Evolutionary conservation across 2,113 vertebrate genomes (phyloP).

Genomic region (Alligator sinensis): DNA sequence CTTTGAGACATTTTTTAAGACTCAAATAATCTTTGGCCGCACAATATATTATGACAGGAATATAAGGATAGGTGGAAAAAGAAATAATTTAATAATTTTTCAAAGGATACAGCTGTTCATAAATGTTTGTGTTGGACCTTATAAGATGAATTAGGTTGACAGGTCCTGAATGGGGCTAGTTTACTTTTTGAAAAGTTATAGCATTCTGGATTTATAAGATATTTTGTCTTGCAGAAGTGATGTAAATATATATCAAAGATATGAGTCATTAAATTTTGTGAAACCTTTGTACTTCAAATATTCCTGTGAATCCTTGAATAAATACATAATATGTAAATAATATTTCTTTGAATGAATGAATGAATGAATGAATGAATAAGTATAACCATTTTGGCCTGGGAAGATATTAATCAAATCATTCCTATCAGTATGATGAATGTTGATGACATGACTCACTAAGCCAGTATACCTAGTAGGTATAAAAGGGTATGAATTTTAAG

Average conservation of each 20-base stretch:
- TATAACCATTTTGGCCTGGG: too few relatives aligned
- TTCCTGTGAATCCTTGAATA: not conserved
- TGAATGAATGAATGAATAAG: too few relatives aligned
- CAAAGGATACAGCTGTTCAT: slow-evolving; percentile 22
- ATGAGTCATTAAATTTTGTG: slow-evolving; percentile 51
- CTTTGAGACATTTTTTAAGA: slow-evolving; percentile 59
- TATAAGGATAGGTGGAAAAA: not conserved
- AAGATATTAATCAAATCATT: too few relatives aligned
- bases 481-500: not conserved
- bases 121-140: slow-evolving; percentile 61
- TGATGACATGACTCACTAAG: too few relatives aligned
- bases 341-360: too few relatives aligned
- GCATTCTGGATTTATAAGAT: slow-evolving; percentile 18
- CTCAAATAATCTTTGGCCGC: slow-evolving; percentile 37
- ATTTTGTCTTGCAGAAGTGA: slow-evolving; percentile 49
- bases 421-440: too few relatives aligned
- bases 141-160: slow-evolving; percentile 42
- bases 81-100: slow-evolving; percentile 48
- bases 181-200: slow-evolving; percentile 56
- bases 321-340: too few relatives aligned
- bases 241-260: slow-evolving; percentile 65
- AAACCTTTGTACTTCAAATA: slow-evolving; percentile 12
- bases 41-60: slow-evolving; percentile 46
- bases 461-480: too few relatives aligned
- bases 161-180: slow-evolving; percentile 23